Conservation (phyloP, 30 jellyfish, hydroid and myxozoan species). For the Hydractinia symbiolongicarpus region DNA sequence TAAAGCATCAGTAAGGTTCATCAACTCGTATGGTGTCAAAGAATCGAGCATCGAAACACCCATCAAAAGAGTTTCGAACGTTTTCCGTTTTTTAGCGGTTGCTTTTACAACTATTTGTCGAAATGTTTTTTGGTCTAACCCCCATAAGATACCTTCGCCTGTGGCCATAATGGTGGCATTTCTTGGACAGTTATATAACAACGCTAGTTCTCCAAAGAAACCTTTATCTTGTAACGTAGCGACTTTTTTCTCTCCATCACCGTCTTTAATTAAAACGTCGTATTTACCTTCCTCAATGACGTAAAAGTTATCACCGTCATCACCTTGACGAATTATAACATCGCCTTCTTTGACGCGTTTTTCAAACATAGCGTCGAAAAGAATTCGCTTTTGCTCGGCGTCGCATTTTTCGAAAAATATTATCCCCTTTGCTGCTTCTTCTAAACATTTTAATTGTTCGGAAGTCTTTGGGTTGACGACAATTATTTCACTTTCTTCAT, state of each 20-base stretch:
- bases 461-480: slow-evolving; percentile 71
- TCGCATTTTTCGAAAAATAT: slow-evolving; percentile 75
- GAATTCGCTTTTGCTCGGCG: slow-evolving; percentile 54
- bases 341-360: slow-evolving; percentile 60
- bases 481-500: slow-evolving; percentile 45
- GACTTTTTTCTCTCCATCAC: slow-evolving; percentile 42
- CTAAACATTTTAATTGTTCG: slow-evolving; percentile 63
- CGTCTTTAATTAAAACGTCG: slow-evolving; percentile 59
- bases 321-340: slow-evolving; percentile 83
- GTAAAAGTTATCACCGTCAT: slow-evolving; percentile 93
- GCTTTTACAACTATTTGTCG: slow-evolving; percentile 82
- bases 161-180: slow-evolving; percentile 92
- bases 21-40: slow-evolving; percentile 72
- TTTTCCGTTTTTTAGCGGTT: slow-evolving; percentile 73
- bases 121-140: slow-evolving; percentile 90
- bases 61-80: slow-evolving; percentile 73
- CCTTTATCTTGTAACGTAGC: slow-evolving; percentile 90
- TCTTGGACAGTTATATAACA: slow-evolving; percentile 93
- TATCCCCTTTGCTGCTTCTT: slow-evolving; percentile 73
- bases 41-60: slow-evolving; percentile 80
- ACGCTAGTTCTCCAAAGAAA: slow-evolving; percentile 91
- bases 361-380: slow-evolving; percentile 74
- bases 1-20: slow-evolving; percentile 91
- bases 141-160: slow-evolving; percentile 83
- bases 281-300: slow-evolving; percentile 78